phyloP scores from a whole-genome alignment of 2,888 invertebrate species.

The Drosophila nigricruria region DNA sequence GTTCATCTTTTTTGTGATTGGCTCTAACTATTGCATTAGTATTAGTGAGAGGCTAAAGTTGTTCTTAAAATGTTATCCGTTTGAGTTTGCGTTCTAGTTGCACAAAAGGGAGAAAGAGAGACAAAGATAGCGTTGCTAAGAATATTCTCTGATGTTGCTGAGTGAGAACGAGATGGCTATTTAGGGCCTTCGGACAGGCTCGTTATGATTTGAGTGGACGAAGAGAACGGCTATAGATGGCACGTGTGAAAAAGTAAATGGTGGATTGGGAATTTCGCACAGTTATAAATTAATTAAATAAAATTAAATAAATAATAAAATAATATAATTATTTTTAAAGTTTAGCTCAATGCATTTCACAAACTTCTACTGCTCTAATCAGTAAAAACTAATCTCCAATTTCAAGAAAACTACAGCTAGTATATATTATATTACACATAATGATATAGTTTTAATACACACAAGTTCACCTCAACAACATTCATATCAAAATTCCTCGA shows the following conservation, averaged over 20 bases:
- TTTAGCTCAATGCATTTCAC: too few species aligned
- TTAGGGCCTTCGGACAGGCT: background rate
- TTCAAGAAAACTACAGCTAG: background rate
- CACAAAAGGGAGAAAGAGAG: background rate
- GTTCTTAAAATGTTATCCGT: background rate
- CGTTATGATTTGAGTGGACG: background rate
- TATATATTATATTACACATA: too few species aligned
- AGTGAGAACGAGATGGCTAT: background rate
- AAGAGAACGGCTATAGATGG: too few species aligned
- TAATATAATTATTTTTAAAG: too few species aligned
- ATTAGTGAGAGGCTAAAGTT: background rate
- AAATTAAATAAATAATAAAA: too few species aligned
- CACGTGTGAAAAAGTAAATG: too few species aligned
- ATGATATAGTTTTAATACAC: too few species aligned
- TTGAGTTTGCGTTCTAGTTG: background rate
- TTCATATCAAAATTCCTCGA: background rate
- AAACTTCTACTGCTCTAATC: too few species aligned
- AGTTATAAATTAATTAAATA: too few species aligned
- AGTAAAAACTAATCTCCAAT: background rate
- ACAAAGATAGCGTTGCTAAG: background rate
- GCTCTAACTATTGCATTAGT: background rate
- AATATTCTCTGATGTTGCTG: background rate
- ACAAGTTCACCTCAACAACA: background rate
- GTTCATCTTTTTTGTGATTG: background rate
- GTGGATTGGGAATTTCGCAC: too few species aligned